Percentiles rank a stretch among this genome's conserved stretches.
Evolutionary conservation across 35 echinoderm and acorn worm genomes (phyloP).

Genomic region (Heliocidaris erythrogramma): DNA sequence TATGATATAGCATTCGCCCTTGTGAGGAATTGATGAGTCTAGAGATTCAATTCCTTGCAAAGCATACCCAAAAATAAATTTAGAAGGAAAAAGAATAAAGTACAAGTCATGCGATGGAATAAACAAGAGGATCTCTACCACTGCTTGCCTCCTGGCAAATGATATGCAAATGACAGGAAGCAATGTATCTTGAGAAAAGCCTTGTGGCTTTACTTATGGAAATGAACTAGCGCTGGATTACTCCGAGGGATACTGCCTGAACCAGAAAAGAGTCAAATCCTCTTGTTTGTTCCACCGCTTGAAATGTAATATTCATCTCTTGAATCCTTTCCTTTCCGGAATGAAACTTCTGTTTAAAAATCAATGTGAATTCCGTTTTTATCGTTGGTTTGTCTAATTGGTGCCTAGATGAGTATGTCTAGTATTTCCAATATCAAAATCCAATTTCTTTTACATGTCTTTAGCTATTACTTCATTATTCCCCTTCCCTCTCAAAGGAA

Average conservation of each 20-base stretch:
- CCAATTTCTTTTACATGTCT: neutral
- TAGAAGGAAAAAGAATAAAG: neutral
- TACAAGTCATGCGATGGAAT: neutral
- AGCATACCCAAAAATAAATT: neutral
- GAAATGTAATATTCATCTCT: slow-evolving; percentile 18
- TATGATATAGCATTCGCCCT: too few relatives aligned
- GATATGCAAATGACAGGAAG: slow-evolving; percentile 16
- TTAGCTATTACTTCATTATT: too few relatives aligned
- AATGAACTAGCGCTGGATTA: neutral
- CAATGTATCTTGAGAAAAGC: neutral
- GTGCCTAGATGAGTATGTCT: neutral
- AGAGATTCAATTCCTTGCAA: too few relatives aligned
- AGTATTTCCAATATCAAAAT: neutral
- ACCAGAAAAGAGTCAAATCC: neutral
- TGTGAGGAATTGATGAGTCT: too few relatives aligned
- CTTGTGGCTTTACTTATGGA: neutral
- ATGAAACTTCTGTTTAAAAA: neutral
- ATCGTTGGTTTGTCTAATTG: neutral
- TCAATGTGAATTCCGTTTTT: neutral
- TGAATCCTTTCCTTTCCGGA: neutral
- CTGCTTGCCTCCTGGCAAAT: neutral
- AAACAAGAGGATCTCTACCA: neutral
- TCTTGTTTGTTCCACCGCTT: neutral
- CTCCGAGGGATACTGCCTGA: neutral
- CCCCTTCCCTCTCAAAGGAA: too few relatives aligned